phyloP scores from a whole-genome alignment of 2,888 invertebrate genomes.

The Hydriomena furcata region DNA sequence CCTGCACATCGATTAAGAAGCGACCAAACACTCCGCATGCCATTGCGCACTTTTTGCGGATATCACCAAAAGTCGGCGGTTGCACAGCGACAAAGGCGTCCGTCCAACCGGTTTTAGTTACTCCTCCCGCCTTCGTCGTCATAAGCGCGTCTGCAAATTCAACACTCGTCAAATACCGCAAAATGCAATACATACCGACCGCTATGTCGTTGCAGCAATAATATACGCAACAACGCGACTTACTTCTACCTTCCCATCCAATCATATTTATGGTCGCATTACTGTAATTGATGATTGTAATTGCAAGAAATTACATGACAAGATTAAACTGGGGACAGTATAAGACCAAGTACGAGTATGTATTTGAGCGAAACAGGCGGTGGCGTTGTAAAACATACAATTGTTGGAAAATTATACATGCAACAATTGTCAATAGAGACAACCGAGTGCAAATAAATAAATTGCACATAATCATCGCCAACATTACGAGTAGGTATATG shows the following conservation, averaged over 20 bases:
- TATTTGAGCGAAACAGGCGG: conserved; percentile 1
- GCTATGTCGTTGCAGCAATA: conserved; percentile 48
- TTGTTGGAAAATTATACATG: conserved; percentile 12
- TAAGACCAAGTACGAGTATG: conserved; percentile 1
- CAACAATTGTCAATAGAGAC: conserved; percentile 7
- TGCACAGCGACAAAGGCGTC: conserved; percentile 72
- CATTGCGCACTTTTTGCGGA: conserved; percentile 76
- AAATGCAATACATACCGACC: conserved; percentile 56
- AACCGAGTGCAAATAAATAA: conserved; percentile 25
- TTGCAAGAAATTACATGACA: conserved; percentile 37
- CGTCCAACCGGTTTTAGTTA: conserved; percentile 77
- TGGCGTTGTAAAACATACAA: conserved; percentile 14
- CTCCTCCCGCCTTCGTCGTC: conserved; percentile 62
- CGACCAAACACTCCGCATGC: conserved; percentile 66
- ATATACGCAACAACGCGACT: conserved; percentile 48
- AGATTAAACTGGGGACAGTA: conserved; percentile 26
- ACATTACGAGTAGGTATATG: conserved; percentile 61
- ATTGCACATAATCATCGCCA: conserved; percentile 61
- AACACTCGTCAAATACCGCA: conserved; percentile 76
- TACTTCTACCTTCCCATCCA: conserved; percentile 34
- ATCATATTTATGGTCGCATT: conserved; percentile 42
- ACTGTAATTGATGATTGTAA: conserved; percentile 45
- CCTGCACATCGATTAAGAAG: conserved; percentile 65
- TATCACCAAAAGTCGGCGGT: conserved; percentile 77
- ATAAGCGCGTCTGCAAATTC: conserved; percentile 79